Base-by-base conservation (phyloP, 2,113 vertebrate genomes). In the Stigmatopora argus region DNA sequence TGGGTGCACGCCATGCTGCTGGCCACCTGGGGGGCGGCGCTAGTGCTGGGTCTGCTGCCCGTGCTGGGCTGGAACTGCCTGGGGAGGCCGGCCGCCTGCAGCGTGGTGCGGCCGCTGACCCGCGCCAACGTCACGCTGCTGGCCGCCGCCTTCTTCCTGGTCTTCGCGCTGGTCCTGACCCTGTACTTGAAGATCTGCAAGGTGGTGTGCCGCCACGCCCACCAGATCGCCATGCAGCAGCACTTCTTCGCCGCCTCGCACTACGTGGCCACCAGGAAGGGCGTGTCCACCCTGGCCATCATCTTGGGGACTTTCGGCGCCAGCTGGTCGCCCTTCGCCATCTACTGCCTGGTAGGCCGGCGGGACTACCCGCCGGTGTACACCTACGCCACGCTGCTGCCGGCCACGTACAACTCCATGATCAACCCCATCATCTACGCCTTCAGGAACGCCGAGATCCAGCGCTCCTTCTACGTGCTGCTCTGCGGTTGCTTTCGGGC, bases 361-460 rank as follows among this genome's bases (percentile, higher is more conserved):
- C 90, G 85, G 0, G 90, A 92, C 51, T 94, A 96, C 77, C 97
- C 97, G 0, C 73, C 92, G 0, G 93, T 98, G 64, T 99, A 99
- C 84, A 98, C 96, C 0, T 98, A 99, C 0, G 95, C 94, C 73
- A 99, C 97, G 0, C 90, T 99, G 51, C 89, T 99, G 59, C 97
- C 97, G 0, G 97, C 96, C 12, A 98, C 97, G 57, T 98, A 98
- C 86, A 98, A 98, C 90, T 99, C 97, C 70, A 98, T 98, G 95
- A 96, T 99, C 90, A 99, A 99, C 71, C 97, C 97, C 64, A 95
- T 99, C 83, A 98, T 99, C 80, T 99, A 99, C n/a, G 97, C 96
- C 83, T 98, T 95, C 87, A 93, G 96, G 65, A 98, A 98, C 75
- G 83, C 95, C 62, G 96, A 99, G 81, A 97, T 99, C 68, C 97